phyloP scores from a whole-genome alignment of 2,113 vertebrate genomes.

The Daphoenositta chrysoptera region DNA sequence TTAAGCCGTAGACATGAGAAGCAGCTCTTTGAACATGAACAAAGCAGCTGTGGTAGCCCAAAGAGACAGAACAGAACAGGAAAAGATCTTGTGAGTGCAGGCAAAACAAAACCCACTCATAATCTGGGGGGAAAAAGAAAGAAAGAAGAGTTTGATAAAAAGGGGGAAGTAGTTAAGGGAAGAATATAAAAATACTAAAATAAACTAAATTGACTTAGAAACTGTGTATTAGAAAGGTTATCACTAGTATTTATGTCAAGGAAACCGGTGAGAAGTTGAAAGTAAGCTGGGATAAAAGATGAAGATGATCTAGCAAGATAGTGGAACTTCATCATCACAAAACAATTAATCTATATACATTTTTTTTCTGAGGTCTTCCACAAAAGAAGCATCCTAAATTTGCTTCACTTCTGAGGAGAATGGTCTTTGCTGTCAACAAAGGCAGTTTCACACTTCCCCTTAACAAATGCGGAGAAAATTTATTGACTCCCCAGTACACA shows the following conservation, averaged over 20 bases:
- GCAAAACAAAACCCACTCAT: background rate
- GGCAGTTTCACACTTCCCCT: background rate
- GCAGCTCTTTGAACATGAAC: background rate
- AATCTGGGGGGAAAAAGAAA: no score
- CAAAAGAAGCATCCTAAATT: background rate
- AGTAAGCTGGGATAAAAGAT: background rate
- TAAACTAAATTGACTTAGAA: background rate
- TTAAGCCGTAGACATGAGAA: background rate
- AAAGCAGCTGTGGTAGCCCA: background rate
- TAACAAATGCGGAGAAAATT: background rate
- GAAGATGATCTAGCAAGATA: background rate
- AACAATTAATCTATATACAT: background rate
- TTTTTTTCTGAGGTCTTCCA: background rate
- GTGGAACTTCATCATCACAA: background rate
- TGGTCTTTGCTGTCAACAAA: conserved; percentile 31
- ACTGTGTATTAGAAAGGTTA: background rate
- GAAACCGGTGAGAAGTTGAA: background rate
- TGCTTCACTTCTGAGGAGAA: conserved; percentile 51
- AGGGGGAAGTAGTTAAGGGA: background rate
- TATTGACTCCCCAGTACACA: background rate
- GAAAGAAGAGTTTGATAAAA: background rate
- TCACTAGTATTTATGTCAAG: background rate
- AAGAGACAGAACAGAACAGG: background rate
- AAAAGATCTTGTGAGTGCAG: background rate
- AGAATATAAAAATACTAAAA: background rate